Percentiles rank a stretch among this genome's conserved stretches.
These are phyloP conservation scores for Corynorhinus townsendii DNA, from an alignment of 2,113 vertebrate species.

Conservation along the genomic window DNA sequence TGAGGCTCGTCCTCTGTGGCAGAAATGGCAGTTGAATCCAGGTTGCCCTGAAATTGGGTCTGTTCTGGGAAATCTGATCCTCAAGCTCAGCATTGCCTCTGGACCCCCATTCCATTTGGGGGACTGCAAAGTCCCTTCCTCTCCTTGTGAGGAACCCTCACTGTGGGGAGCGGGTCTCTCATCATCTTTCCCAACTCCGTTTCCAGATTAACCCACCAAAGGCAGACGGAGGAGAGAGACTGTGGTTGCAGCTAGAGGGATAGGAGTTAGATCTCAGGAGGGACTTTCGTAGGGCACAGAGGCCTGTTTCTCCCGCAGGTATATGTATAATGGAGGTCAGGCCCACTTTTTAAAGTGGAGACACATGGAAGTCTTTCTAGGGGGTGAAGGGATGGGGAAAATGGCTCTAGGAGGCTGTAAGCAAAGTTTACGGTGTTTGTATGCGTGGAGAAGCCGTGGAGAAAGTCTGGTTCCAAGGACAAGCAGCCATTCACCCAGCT, in stretches of 20 bases:
- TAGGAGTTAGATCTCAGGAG: not conserved
- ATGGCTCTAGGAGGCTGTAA: not conserved
- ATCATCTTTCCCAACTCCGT: not conserved
- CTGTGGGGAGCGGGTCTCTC: not conserved
- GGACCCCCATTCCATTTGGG: not conserved
- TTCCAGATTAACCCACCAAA: not conserved
- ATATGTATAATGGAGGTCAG: not conserved
- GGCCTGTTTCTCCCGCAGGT: not conserved
- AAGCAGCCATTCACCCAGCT: conserved; percentile 38
- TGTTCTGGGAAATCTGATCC: conserved; percentile 32
- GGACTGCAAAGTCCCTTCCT: not conserved
- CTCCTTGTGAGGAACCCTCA: not conserved
- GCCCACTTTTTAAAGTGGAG: not conserved
- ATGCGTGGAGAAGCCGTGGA: not conserved
- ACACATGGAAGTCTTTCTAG: not conserved
- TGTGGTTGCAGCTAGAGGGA: not conserved
- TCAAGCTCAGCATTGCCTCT: not conserved
- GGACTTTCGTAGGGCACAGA: not conserved
- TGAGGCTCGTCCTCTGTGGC: not conserved
- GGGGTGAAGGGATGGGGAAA: not conserved
- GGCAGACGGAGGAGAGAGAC: not conserved
- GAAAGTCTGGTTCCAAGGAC: conserved; percentile 40
- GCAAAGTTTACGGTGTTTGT: not conserved
- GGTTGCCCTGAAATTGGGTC: conserved; percentile 8
- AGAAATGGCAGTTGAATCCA: conserved; percentile 26